Evolutionary conservation across 2,797 vertebrate genomes (phyloP).

Genomic region (Rallus crepitans): DNA sequence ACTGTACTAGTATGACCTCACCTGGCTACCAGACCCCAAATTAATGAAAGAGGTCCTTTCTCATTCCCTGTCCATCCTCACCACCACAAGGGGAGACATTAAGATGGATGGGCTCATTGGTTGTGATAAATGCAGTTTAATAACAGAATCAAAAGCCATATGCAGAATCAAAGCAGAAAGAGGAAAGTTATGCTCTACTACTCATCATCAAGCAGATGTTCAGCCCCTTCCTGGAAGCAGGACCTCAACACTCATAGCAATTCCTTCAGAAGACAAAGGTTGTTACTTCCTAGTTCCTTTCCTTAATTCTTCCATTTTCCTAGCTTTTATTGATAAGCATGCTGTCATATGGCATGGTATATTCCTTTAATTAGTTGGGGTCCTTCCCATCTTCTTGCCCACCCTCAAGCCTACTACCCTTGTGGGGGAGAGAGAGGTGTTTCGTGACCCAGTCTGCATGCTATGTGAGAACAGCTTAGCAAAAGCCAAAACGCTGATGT

Average conservation of each 20-base stretch:
- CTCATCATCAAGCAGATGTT: background rate
- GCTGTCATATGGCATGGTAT: too few species aligned
- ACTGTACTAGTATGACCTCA: fast-evolving
- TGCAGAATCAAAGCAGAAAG: background rate
- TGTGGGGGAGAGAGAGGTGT: fast-evolving
- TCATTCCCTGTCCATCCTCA: background rate
- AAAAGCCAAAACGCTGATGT: fast-evolving
- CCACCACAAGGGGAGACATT: background rate
- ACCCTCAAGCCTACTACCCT: background rate
- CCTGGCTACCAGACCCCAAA: background rate
- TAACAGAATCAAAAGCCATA: background rate
- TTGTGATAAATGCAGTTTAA: background rate
- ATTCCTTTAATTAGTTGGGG: background rate
- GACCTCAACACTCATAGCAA: fast-evolving
- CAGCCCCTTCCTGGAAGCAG: background rate
- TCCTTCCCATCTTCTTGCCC: background rate
- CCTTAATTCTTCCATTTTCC: too few species aligned
- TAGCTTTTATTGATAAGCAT: background rate
- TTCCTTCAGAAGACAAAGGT: background rate
- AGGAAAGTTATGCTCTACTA: background rate
- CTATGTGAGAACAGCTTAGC: background rate
- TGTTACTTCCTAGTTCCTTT: background rate
- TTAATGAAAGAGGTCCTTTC: background rate
- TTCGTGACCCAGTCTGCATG: background rate
- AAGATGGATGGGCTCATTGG: background rate